phyloP scores from a whole-genome alignment of 2,888 invertebrate genomes.

The Tiliacea aurago region DNA sequence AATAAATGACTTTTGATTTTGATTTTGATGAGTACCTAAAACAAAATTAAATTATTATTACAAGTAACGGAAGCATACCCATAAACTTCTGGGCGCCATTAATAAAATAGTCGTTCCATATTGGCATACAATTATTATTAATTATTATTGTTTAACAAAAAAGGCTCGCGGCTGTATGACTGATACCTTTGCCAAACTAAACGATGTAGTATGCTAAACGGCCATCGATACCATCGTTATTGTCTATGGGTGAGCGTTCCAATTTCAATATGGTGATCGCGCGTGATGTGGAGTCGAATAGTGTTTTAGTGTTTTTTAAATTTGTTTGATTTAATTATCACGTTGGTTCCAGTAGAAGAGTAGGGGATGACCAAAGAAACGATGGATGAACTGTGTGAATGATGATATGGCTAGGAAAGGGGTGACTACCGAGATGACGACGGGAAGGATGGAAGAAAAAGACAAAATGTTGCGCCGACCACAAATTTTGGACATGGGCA shows the following conservation, averaged over 20 bases:
- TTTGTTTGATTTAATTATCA: neutral
- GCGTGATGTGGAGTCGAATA: constrained; percentile 68
- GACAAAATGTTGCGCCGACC: neutral
- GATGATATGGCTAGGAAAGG: neutral
- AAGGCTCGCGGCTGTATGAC: constrained; percentile 53
- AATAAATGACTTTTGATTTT: too few species aligned
- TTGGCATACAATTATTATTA: constrained; percentile 45
- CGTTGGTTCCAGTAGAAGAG: neutral
- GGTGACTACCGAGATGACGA: neutral
- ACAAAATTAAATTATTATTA: neutral
- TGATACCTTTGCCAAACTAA: constrained; percentile 80
- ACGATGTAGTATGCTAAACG: constrained; percentile 89
- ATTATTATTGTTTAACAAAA: constrained; percentile 51
- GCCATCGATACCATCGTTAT: constrained; percentile 89
- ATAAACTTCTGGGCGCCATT: constrained; percentile 42
- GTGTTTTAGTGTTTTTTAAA: constrained; percentile 7
- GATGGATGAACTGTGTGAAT: neutral
- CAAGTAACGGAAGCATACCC: constrained; percentile 38
- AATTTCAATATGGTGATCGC: constrained; percentile 86
- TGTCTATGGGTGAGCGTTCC: constrained; percentile 86
- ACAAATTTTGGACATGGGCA: too few species aligned
- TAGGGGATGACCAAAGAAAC: neutral
- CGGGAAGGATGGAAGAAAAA: neutral
- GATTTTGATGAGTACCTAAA: too few species aligned
- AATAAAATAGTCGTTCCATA: constrained; percentile 14